Conservation (phyloP, 2,113 vertebrate species). For the Pachypanchax playfairii region DNA sequence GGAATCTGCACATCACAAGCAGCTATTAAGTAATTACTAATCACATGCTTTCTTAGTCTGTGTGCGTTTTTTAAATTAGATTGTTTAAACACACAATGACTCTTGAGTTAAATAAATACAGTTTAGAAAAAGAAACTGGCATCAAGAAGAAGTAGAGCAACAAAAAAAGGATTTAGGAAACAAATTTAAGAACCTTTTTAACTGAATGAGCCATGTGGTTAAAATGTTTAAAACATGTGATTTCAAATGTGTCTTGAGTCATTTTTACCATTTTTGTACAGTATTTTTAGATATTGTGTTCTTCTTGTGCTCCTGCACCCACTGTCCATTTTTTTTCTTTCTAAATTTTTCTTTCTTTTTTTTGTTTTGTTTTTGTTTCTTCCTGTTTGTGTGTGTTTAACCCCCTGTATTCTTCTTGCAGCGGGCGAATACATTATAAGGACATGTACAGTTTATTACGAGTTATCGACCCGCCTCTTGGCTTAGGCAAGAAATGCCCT, state of each 20-base stretch:
- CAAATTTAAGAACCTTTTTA: too few species aligned
- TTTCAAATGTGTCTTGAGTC: slow-evolving; percentile 27
- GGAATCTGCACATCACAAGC: slow-evolving; percentile 30
- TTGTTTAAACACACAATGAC: neutral
- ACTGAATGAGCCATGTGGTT: too few species aligned
- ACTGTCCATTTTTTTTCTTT: slow-evolving; percentile 69
- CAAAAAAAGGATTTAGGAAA: neutral
- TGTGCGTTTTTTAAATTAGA: slow-evolving; percentile 53
- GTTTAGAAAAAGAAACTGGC: neutral
- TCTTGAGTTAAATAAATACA: neutral
- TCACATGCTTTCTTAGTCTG: slow-evolving; percentile 28
- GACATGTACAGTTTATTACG: slow-evolving; percentile 99
- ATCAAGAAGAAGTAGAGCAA: neutral
- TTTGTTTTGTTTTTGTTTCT: slow-evolving; percentile 57
- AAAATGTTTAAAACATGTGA: slow-evolving; percentile 20
- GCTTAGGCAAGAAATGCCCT: slow-evolving; percentile 99
- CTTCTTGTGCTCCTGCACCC: slow-evolving; percentile 74
- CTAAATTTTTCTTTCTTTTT: slow-evolving; percentile 46
- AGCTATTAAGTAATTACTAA: slow-evolving; percentile 61
- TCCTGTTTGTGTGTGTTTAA: slow-evolving; percentile 78
- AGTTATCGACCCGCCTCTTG: slow-evolving; percentile 96
- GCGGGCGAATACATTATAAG: slow-evolving; percentile 98
- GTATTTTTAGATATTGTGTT: slow-evolving; percentile 63
- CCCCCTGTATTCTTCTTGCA: slow-evolving; percentile 93
- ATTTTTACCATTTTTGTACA: slow-evolving; percentile 46